Evolutionary conservation across 2,888 invertebrate species (phyloP).

Genomic region (Drosophila mimetica): DNA sequence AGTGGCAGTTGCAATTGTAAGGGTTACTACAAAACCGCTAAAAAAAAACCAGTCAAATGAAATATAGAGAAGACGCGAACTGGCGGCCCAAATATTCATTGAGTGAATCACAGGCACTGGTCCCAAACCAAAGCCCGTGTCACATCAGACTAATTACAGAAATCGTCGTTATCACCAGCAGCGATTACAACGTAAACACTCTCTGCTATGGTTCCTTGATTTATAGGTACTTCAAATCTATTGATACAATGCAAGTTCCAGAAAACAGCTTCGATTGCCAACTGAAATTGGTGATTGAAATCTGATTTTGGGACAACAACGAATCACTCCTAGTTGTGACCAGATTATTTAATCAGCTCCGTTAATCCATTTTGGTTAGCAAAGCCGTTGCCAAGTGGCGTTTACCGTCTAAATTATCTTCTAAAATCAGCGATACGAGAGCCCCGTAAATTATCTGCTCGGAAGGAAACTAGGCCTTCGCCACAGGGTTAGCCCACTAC

Average conservation of each 20-base stretch:
- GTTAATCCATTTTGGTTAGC: slow-evolving; percentile 7
- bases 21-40: slow-evolving; percentile 41
- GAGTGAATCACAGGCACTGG: background rate
- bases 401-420: slow-evolving; percentile 2
- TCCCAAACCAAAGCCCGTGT: background rate
- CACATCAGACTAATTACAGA: background rate
- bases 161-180: background rate
- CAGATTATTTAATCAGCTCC: slow-evolving; percentile 20
- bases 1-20: slow-evolving; percentile 44
- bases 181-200: slow-evolving; percentile 1
- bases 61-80: background rate
- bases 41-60: slow-evolving; percentile 26
- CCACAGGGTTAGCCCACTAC: background rate
- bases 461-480: background rate
- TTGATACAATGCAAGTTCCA: slow-evolving; percentile 1
- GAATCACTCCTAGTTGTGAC: slow-evolving; percentile 10
- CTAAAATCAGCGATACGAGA: background rate
- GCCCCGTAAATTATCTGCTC: background rate
- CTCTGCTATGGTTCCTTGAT: background rate
- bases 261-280: slow-evolving; percentile 8
- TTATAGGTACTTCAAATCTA: slow-evolving; percentile 13
- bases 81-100: background rate
- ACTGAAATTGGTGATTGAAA: slow-evolving; percentile 6
- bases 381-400: slow-evolving; percentile 11
- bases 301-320: slow-evolving; percentile 7